Evolutionary conservation across 53 echinoderm and acorn worm species (phyloP).

Genomic region (Holothuria leucospilota): DNA sequence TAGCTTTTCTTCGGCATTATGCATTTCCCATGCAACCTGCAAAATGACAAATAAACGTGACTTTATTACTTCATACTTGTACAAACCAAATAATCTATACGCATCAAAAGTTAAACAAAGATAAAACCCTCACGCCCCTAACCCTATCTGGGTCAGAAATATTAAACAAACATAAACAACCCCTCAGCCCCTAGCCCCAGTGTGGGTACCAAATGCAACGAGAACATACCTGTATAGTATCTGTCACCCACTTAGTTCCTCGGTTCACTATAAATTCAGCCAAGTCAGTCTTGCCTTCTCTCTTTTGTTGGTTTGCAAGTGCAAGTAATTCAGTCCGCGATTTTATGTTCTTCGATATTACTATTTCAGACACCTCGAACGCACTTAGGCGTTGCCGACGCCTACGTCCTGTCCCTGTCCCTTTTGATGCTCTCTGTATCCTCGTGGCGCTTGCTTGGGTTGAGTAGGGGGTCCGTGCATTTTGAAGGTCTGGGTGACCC

Average conservation of each 20-base stretch:
- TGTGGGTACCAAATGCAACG: background rate
- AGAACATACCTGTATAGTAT: background rate
- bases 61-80: too few relatives aligned
- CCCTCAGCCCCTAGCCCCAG: too few relatives aligned
- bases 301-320: background rate
- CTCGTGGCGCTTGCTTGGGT: background rate
- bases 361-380: background rate
- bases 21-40: constrained; percentile 40
- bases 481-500: background rate
- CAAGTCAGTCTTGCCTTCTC: background rate
- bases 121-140: too few relatives aligned
- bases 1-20: background rate
- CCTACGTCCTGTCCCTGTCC: background rate
- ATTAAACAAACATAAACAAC: too few relatives aligned
- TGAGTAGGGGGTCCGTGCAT: background rate
- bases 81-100: too few relatives aligned
- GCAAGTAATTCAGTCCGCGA: background rate
- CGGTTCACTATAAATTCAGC: constrained; percentile 5
- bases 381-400: background rate
- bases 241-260: background rate
- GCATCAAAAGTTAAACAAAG: too few relatives aligned
- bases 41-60: background rate
- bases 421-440: background rate
- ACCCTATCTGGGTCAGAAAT: too few relatives aligned
- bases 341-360: background rate